Evolutionary conservation across 1,140 invertebrate species (phyloP).

Genomic region (Harlomillsia oculata): DNA sequence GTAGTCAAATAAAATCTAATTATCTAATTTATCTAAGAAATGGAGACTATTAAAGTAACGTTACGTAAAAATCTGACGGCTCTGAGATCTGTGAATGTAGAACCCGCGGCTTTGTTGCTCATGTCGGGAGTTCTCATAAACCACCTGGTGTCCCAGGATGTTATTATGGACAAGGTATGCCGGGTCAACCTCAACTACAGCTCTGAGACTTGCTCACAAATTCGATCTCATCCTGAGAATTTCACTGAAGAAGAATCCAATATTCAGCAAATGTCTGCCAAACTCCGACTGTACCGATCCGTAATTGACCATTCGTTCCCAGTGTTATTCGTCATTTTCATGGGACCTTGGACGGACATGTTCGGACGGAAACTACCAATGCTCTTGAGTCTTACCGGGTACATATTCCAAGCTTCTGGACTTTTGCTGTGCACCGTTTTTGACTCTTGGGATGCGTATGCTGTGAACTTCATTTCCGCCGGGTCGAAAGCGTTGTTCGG

Average conservation of each 20-base stretch:
- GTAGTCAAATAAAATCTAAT: no score
- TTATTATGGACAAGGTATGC: conserved; percentile 76
- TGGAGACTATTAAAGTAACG: no score
- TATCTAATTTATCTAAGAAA: no score
- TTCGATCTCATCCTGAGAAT: background rate
- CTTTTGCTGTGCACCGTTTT: background rate
- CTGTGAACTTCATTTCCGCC: background rate
- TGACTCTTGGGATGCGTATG: background rate
- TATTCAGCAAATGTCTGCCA: background rate
- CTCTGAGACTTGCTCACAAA: conserved; percentile 50
- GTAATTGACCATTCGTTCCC: background rate
- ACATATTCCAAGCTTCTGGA: background rate
- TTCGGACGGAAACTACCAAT: conserved; percentile 6
- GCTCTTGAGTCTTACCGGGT: background rate
- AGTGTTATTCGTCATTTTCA: background rate
- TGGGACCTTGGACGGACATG: conserved; percentile 7
- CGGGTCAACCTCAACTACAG: conserved; percentile 63
- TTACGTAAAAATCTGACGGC: background rate
- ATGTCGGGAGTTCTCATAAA: conserved; percentile 4
- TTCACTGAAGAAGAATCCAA: background rate
- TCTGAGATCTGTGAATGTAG: background rate
- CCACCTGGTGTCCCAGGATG: conserved; percentile 39
- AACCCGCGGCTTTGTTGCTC: background rate
- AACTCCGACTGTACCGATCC: background rate
- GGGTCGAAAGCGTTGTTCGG: background rate